phyloP scores from a whole-genome alignment of 2,797 vertebrate genomes.

The Danio albolineatus region DNA sequence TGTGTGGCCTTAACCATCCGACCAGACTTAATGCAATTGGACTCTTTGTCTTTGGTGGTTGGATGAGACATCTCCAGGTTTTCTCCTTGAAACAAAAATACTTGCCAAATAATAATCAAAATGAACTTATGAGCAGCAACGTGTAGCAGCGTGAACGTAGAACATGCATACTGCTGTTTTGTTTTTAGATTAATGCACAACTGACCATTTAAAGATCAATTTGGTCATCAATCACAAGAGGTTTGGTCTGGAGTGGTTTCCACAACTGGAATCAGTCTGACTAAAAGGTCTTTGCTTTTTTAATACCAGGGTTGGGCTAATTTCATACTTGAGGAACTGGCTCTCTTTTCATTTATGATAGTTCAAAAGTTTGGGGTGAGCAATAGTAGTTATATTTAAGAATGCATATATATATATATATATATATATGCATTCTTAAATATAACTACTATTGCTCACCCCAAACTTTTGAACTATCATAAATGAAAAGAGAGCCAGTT shows the following conservation, averaged over 20 bases:
- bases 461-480: no score
- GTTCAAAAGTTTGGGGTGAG: no score
- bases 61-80: constrained; percentile 13
- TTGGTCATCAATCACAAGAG: not conserved
- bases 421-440: no score
- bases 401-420: no score
- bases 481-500: not conserved
- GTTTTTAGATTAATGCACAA: not conserved
- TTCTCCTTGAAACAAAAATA: constrained; percentile 21
- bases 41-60: not conserved
- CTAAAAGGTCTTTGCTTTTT: not conserved
- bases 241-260: not conserved
- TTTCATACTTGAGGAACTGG: not conserved
- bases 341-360: not conserved
- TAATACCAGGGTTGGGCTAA: not conserved
- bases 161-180: not conserved
- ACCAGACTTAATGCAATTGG: constrained; percentile 39
- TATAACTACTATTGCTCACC: no score
- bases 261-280: not conserved
- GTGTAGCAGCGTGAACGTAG: not conserved
- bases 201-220: not conserved
- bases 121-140: not conserved
- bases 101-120: not conserved
- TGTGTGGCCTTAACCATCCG: constrained; percentile 11
- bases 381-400: no score